phyloP scores from a whole-genome alignment of 2,113 vertebrate species.

The Alethe castanea region DNA sequence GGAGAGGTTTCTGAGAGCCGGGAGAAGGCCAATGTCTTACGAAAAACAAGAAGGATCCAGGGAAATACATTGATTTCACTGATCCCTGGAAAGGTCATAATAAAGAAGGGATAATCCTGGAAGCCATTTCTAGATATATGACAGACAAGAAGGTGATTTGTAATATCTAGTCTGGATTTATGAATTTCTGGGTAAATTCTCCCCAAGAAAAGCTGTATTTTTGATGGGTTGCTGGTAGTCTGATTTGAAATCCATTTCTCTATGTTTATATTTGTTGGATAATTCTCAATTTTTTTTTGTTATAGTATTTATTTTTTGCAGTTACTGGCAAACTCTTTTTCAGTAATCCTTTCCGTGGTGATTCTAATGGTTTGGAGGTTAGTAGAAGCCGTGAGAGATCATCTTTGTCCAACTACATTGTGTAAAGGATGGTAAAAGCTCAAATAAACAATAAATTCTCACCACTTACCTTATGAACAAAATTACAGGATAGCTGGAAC shows the following conservation, averaged over 20 bases:
- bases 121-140: background rate
- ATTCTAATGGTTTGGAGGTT: background rate
- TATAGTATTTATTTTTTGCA: background rate
- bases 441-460: background rate
- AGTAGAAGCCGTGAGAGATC: background rate
- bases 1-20: background rate
- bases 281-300: background rate
- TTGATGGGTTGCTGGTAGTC: background rate
- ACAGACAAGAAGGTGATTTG: background rate
- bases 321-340: background rate
- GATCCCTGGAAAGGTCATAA: background rate
- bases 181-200: background rate
- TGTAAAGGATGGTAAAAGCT: background rate
- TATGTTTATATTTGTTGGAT: background rate
- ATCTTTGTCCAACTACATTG: background rate
- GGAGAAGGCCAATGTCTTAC: background rate
- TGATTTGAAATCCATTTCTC: background rate
- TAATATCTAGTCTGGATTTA: background rate
- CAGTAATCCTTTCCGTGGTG: background rate
- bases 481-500: background rate
- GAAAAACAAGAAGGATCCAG: background rate
- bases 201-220: background rate
- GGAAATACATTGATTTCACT: fast-evolving
- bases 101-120: background rate
- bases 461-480: background rate